Base-by-base conservation (phyloP, 2,797 vertebrate species). In the Hirundo rustica region DNA sequence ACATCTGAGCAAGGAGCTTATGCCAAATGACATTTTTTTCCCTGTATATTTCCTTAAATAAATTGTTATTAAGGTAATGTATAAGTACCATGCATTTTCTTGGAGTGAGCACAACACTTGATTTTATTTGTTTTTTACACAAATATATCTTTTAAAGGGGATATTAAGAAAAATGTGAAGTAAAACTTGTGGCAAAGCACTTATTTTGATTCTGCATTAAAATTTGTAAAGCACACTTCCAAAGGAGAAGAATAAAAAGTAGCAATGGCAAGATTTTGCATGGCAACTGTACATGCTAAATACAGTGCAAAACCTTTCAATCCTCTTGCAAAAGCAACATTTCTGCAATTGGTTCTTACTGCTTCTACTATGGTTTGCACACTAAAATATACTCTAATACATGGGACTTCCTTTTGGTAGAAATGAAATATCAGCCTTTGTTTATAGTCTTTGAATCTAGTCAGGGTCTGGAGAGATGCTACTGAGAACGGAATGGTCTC, bases 191-290 rank as follows among this genome's bases (percentile, higher is more conserved):
- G 20, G 23, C 29, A 25, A 84, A 85, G 10, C 9, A 36, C 22
- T 80, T 89, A 8, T 47, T 70, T 94, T 81, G 21, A 77, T 89
- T 79, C 68, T 74, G 11, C 23, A 34, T 11, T 20, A 7, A 79
- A 71, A 84, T 82, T 29, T 71, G 19, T 54, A 79, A 87, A 79
- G 32, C 30, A 38, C 17, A 5, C 38, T 92, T 93, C 38, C 50
- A 87, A 92, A 89, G 22, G 10, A 89, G 29, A 93, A 66, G 15
- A 94, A 72, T 51, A 81, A 84, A 91, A 88, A 79, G 38, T 44
- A 82, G 30, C 19, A 19, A 16, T 30, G 77, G 50, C 45, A 47
- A 58, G 0, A 0, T 61, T 94, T 79, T 74, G 71, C 61, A 85
- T 34, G 36, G 61, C 34, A 87, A 89, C 42, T 54, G 38, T 44